Evolutionary conservation across 2,113 vertebrate genomes (phyloP), one percentile per base, ranked within the genome.

Genomic region (Podarcis cretensis): DNA sequence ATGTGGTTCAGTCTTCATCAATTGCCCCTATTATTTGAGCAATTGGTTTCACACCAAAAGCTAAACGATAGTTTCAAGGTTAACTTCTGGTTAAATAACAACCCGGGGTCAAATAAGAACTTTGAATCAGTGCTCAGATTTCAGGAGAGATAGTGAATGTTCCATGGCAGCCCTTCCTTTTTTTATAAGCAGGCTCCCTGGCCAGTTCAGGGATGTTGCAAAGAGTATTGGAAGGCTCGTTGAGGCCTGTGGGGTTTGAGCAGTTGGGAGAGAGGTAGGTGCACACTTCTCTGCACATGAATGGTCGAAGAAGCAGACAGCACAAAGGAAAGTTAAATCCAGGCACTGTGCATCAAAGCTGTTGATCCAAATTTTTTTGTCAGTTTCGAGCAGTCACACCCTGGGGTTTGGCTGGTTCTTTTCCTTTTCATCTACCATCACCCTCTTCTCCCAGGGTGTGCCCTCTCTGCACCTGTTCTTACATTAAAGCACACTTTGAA

Each of bases 261-360:
- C 40, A 73, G 68, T n/a, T 73, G 82, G 82, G 68, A 73, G 68
- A 84, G 43, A 84, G 40, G 27, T 54, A 84, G 68, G 66, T 54
- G 40, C 57, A 84, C 82, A 84, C 66, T 48, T 48, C 43, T 84
- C 82, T 84, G 68, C 82, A 73, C 66, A 84, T 84, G 82, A 57
- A 54, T 18, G 18, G 73, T 48, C 27, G 10, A 54, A 84, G 68
- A 73, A 73, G 68, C 40, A n/a, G 32, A 57, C 27, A 84, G 30
- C 66, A n/a, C 82, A 73, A 84, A 71, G 83, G 83, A 20, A 84
- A 74, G 83, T 25, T 48, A 84, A 25, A 20, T 84, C 83, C 43
- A 74, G n/a, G 48, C 83, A 85, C n/a, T 75, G 71, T 6, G 59
- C 83, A 59, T 85, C 83, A 75, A 59, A 75, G 75, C 48, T 48